Percentiles rank a stretch among this genome's conserved stretches.
These are phyloP conservation scores for Stercorarius parasiticus DNA, from an alignment of 2,113 vertebrate species.

Conservation along the genomic window DNA sequence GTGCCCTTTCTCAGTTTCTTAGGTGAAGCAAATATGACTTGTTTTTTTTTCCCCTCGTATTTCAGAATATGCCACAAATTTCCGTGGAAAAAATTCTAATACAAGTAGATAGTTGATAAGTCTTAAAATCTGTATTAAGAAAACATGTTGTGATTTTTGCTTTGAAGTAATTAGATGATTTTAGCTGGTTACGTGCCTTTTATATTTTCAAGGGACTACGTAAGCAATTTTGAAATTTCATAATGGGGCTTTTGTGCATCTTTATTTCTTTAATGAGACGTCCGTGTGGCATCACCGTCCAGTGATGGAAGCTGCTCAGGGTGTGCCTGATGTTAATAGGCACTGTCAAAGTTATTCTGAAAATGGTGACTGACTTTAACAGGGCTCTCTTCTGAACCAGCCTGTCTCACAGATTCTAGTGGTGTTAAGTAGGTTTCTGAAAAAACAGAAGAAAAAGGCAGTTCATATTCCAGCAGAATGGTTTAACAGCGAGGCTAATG, in stretches of 20 bases:
- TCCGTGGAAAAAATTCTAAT: not conserved
- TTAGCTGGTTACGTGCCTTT: not conserved
- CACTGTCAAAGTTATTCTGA: not conserved
- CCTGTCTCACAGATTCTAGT: not conserved
- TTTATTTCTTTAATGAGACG: not conserved
- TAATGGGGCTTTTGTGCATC: not conserved
- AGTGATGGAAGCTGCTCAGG: not conserved
- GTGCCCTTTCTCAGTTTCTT: not conserved
- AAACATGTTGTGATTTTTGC: not conserved
- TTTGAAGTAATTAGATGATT: not conserved
- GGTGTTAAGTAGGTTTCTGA: not conserved
- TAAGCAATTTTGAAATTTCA: not conserved
- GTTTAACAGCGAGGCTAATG: not conserved
- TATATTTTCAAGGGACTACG: not conserved
- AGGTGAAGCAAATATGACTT: not conserved
- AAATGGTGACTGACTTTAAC: conserved; percentile 11
- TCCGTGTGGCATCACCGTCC: not conserved
- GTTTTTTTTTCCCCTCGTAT: not conserved
- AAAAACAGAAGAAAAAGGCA: not conserved
- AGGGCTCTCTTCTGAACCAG: not conserved
- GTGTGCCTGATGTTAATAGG: not conserved
- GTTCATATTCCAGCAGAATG: not conserved
- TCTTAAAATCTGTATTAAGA: not conserved
- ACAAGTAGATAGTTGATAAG: not conserved
- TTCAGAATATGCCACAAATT: not conserved